phyloP scores from a whole-genome alignment of 2,797 vertebrate species.

The Cuculus canorus region DNA sequence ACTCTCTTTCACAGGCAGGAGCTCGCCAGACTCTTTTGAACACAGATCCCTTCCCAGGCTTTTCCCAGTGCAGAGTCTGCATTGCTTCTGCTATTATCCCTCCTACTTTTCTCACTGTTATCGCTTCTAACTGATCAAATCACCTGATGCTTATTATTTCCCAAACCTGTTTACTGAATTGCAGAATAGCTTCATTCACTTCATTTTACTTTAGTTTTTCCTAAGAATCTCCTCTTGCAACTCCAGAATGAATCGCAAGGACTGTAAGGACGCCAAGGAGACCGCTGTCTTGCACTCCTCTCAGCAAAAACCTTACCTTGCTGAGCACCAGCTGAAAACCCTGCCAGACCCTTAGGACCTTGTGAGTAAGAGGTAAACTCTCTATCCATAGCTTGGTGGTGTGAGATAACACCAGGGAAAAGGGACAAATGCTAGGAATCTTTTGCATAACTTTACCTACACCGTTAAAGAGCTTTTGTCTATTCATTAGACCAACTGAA shows the following conservation, averaged over 20 bases:
- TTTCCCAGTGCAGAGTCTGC: neutral
- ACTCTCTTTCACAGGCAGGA: neutral
- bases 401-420: neutral
- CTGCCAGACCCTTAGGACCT: fast-evolving
- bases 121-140: neutral
- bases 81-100: neutral
- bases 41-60: neutral
- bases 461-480: neutral
- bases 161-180: neutral
- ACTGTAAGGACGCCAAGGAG: neutral
- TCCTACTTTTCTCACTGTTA: neutral
- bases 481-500: neutral
- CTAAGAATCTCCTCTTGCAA: neutral
- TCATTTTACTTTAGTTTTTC: neutral
- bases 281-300: neutral
- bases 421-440: neutral
- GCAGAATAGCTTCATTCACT: neutral
- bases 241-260: neutral
- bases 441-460: neutral
- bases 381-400: neutral
- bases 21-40: neutral
- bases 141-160: neutral
- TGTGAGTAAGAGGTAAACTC: neutral
- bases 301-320: neutral
- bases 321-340: fast-evolving